Percentiles rank a stretch among this genome's conserved stretches.
Conservation (phyloP, 2,888 invertebrate genomes). For the Cryptocheilus praepositus region DNA sequence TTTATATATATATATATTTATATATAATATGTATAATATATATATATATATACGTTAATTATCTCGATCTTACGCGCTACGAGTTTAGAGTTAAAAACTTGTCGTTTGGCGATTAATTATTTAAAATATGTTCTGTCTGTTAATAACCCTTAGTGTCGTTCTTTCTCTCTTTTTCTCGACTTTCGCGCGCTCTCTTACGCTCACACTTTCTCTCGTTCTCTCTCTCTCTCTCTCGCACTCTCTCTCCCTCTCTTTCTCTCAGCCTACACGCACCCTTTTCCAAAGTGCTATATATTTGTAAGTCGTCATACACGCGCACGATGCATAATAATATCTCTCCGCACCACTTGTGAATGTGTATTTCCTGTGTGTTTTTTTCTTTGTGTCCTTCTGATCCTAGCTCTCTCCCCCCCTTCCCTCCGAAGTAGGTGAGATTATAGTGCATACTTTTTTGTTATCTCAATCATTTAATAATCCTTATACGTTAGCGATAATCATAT, state of each 20-base stretch:
- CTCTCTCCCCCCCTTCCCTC: neutral
- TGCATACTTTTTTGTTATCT: slow-evolving; percentile 29
- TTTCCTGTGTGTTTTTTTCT: slow-evolving; percentile 21
- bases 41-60: slow-evolving; percentile 50
- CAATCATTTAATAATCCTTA: slow-evolving; percentile 51
- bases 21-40: slow-evolving; percentile 41
- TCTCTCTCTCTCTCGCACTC: slow-evolving; percentile 17
- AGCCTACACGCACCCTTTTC: slow-evolving; percentile 32
- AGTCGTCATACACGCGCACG: slow-evolving; percentile 6
- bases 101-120: slow-evolving; percentile 73
- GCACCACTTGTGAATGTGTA: neutral
- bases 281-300: slow-evolving; percentile 44
- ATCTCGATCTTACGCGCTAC: slow-evolving; percentile 67
- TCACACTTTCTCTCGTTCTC: slow-evolving; percentile 20
- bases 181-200: slow-evolving; percentile 27
- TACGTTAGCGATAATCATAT: slow-evolving; percentile 54
- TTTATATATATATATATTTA: slow-evolving; percentile 44
- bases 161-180: slow-evolving; percentile 15
- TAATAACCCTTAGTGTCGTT: slow-evolving; percentile 43
- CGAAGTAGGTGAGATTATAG: slow-evolving; percentile 38
- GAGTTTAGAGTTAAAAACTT: slow-evolving; percentile 69
- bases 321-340: neutral
- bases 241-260: slow-evolving; percentile 28
- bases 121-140: slow-evolving; percentile 72
- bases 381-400: neutral